Evolutionary conservation across 2,888 invertebrate species (phyloP), one percentile per base, ranked within the genome.

Genomic region (Tolmerus cingulatus): DNA sequence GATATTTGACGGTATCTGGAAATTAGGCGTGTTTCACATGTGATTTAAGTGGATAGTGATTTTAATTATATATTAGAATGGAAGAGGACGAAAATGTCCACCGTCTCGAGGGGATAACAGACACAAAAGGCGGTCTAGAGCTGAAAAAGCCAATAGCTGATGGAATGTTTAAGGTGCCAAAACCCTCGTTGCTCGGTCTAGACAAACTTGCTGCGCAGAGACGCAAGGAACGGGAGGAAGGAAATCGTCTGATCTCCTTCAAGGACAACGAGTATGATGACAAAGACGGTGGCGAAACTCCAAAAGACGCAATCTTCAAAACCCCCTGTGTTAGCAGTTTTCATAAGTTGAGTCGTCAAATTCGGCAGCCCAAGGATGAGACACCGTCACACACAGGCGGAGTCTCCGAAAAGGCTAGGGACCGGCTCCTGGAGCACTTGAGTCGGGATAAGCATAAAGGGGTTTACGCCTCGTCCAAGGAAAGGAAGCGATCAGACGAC

Each of bases 371-470:
- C 14, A 95, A 96, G 90, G 96, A 96, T 90, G 98, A 99, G 93
- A 98, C 98, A 0, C 99, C 99, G 0, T 97, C 98, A 0, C 96
- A 98, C 91, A 98, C 98, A 0, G 98, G 98, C 5, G 98, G 98
- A 5, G 96, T 98, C 30, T 97, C 97, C 40, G 95, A 95, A 87
- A 90, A 91, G 77, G 93, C 93, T 0, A 94, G 95, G 87, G 95
- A 96, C 90, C 94, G 97, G 77, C 93, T 97, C 90, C 92, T 96
- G 46, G 95, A 96, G 90, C 93, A 96, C 88, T 93, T 95, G 77
- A 93, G 94, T 89, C 93, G 93, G 91, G 94, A 92, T 90, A 91
- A 90, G 91, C 95, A 95, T 89, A 95, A 96, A 90, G 96, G 96
- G 37, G 95, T 96, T 0, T 95, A 95, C 91, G 94, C 95, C 77